phyloP scores from a whole-genome alignment of 2,113 vertebrate species.

The Oryctolagus cuniculus region mOryCun1.1 NC_091447.1:33338001-33338500 shows the following conservation, averaged over 20 bases:
- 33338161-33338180: neutral
- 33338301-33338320: neutral
- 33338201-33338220: neutral
- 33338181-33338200: neutral
- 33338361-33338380: neutral
- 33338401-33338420: conserved; percentile 17
- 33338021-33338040: neutral
- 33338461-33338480: too few species aligned
- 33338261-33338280: neutral
- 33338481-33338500: too few species aligned
- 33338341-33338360: neutral
- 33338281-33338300: neutral
- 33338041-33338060: neutral
- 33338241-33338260: neutral
- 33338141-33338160: neutral
- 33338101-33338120: neutral
- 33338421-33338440: neutral
- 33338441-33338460: neutral
- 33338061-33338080: neutral
- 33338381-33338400: neutral
- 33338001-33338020: neutral
- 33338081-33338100: neutral
- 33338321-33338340: neutral
- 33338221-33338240: neutral
- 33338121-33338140: neutral